Evolutionary conservation across 2,888 invertebrate genomes (phyloP).

Genomic region (Exocentrus adspersus): DNA sequence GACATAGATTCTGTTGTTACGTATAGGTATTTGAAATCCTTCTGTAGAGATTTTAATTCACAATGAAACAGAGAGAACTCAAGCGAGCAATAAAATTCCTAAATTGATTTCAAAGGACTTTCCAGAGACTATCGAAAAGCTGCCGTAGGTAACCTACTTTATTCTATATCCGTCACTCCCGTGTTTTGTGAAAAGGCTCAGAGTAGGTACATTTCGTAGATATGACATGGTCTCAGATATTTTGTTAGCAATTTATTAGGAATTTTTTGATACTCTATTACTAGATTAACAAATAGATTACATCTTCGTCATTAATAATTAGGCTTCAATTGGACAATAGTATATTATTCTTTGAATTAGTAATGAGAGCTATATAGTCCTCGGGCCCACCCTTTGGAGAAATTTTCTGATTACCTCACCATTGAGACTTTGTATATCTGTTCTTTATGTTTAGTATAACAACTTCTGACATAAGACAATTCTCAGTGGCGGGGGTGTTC

Average conservation of each 20-base stretch:
- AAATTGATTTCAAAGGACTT: slow-evolving; percentile 15
- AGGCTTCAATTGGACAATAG: too few relatives aligned
- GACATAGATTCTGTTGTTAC: too few relatives aligned
- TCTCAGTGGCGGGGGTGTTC: too few relatives aligned
- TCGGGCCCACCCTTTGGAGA: too few relatives aligned
- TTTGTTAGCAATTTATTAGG: slow-evolving; percentile 36
- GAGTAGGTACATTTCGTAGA: slow-evolving; percentile 24
- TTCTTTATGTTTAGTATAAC: too few relatives aligned
- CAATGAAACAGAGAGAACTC: slow-evolving; percentile 22
- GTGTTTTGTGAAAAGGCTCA: slow-evolving; percentile 30
- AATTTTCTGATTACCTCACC: too few relatives aligned
- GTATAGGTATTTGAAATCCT: too few relatives aligned
- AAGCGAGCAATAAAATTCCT: slow-evolving; percentile 27
- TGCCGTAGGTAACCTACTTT: slow-evolving; percentile 19
- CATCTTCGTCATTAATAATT: too few relatives aligned
- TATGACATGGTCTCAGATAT: slow-evolving; percentile 31
- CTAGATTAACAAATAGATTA: not conserved
- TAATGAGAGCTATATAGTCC: too few relatives aligned
- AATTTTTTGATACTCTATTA: slow-evolving; percentile 31
- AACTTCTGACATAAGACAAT: too few relatives aligned
- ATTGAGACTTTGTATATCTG: too few relatives aligned
- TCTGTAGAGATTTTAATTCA: slow-evolving; percentile 6
- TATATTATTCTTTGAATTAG: too few relatives aligned
- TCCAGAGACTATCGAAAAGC: slow-evolving; percentile 31
- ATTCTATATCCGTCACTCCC: slow-evolving; percentile 31